Conservation (phyloP, 2,888 invertebrate species). For the Nowickia ferox region DNA sequence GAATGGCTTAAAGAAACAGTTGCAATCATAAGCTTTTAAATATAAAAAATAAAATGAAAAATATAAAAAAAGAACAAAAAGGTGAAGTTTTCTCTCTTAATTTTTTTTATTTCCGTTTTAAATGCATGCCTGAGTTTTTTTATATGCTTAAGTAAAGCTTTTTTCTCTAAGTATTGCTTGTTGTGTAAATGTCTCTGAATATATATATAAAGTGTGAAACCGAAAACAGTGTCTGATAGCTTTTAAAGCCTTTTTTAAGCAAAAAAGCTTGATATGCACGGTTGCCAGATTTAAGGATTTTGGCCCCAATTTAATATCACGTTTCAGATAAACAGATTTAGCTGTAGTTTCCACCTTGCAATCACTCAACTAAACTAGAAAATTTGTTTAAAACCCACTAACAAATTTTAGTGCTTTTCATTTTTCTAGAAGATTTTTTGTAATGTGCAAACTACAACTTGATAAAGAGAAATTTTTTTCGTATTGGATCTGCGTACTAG, state of each 20-base stretch:
- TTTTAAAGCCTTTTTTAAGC: background rate
- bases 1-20: conserved; percentile 76
- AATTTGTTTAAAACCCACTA: too few relatives aligned
- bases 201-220: conserved; percentile 9
- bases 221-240: conserved; percentile 17
- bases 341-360: too few relatives aligned
- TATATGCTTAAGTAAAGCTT: conserved; percentile 59
- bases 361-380: too few relatives aligned
- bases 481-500: too few relatives aligned
- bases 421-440: too few relatives aligned
- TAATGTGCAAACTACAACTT: too few relatives aligned
- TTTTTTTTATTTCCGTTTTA: conserved; percentile 71
- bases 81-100: conserved; percentile 82
- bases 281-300: background rate
- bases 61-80: conserved; percentile 75
- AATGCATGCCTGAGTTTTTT: conserved; percentile 56
- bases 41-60: too few relatives aligned
- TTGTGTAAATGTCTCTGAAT: conserved; percentile 51
- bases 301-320: background rate
- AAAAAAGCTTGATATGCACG: conserved; percentile 26
- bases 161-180: conserved; percentile 38
- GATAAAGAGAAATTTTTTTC: too few relatives aligned
- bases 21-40: conserved; percentile 49
- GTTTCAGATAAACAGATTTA: too few relatives aligned
- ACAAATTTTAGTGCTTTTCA: too few relatives aligned